Evolutionary conservation across 2,888 invertebrate species (phyloP), one percentile per base, ranked within the genome.

Genomic region (Mythimna albipuncta): DNA sequence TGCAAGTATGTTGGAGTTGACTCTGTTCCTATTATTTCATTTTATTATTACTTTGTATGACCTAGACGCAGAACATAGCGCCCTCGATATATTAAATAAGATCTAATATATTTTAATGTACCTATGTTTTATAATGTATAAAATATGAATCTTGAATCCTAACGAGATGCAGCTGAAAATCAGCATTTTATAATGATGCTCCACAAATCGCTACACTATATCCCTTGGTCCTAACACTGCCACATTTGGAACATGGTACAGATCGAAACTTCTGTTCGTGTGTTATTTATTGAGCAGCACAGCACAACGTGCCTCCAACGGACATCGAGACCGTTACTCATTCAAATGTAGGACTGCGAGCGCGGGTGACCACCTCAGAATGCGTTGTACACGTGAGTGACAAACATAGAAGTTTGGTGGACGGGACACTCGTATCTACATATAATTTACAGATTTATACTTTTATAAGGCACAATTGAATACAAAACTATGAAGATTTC

Each of bases 311-410:
- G 66, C 32, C 79, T 6, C n/a, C 57, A n/a, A 3, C 63, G 62
- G 41, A 52, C 13, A 21, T 32, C 55, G 26, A 59, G 26, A 67
- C 66, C 80, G 77, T 80, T 80, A 80, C 73, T 69, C 64, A 69
- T 75, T 69, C 26, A 63, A 63, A 79, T 72, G 54, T 75, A 68
- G 66, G 68, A 54, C 58, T 55, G 7, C 58, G 52, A 59, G 74
- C 44, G 64, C 19, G 38, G 59, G 69, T 55, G 47, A 16, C 5
- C 32, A 54, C 69, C 19, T 57, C 19, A 38, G 9, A 54, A 54
- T 32, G 21, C 10, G 10, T 35, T 61, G 55, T 52, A 6, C 16
- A 16, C 47, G 47, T 47, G 47, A 47, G 16, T 16, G 16, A 19
- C 47, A 47, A 16, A 47, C 16, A 44, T 11, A 11, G 41, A 10